Conservation (phyloP, 1,140 invertebrate genomes). For the Argopecten irradians region DNA sequence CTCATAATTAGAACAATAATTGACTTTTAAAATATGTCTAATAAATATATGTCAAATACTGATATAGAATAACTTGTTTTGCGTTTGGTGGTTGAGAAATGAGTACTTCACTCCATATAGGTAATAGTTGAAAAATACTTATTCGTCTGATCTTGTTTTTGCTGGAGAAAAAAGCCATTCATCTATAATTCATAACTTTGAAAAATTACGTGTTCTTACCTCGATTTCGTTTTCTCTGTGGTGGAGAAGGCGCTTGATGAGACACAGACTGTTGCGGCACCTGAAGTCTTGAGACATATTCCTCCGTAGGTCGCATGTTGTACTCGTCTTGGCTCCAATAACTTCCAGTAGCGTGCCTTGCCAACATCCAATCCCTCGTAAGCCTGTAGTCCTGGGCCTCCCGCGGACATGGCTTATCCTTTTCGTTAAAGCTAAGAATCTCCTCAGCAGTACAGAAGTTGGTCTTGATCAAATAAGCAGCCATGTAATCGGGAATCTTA, state of each 20-base stretch:
- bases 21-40: too few species aligned
- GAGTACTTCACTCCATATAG: background rate
- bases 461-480: background rate
- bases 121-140: background rate
- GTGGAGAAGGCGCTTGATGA: background rate
- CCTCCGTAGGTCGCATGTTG: background rate
- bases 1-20: too few species aligned
- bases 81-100: background rate
- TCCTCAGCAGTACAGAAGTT: background rate
- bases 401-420: background rate
- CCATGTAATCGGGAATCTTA: background rate
- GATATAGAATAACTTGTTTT: background rate
- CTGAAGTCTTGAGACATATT: background rate
- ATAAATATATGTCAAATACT: slow-evolving; percentile 4
- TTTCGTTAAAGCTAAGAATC: background rate
- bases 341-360: background rate
- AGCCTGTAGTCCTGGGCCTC: background rate
- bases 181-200: background rate
- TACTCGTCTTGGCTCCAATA: background rate
- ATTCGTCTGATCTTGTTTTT: too few species aligned
- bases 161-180: background rate
- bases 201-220: slow-evolving; percentile 15
- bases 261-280: background rate
- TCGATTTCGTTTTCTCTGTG: slow-evolving; percentile 33
- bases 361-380: background rate